Evolutionary conservation across 53 echinoderm and acorn worm species (phyloP), one percentile per base, ranked within the genome.

Genomic region (Holothuria leucospilota): DNA sequence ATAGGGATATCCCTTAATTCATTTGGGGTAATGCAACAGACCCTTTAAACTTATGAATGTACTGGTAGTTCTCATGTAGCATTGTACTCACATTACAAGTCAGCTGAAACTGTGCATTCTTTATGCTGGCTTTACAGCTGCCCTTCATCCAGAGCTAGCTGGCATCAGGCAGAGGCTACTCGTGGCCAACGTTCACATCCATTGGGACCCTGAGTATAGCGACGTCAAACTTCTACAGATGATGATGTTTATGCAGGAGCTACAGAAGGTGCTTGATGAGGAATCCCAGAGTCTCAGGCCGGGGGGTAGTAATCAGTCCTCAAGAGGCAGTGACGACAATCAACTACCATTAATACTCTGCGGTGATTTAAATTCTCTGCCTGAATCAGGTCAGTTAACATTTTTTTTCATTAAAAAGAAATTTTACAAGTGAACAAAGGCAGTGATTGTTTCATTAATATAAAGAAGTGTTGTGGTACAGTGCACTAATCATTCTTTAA

Each of bases 211-310:
- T 3, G 99, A 99, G 79, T 99, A 86, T 86, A 93, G 95, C 25
- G 99, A 99, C 81, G 99, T 99, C 53, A 99, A 99, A 85, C 90
- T 99, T 16, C 92, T 99, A 87, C 99, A 99, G 89, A 99, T 93
- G 71, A 99, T 99, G 89, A 99, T 99, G 99, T 93, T 99, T 75
- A 99, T 99, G 99, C 93, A 93, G 14, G 99, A 99, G 51, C 87
- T 99, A 28, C 94, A 95, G 89, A 95, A 95, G 82, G 90, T 99
- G 29, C 88, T 93, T 20, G 99, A 99, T 39, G 99, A 99, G 68
- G 95, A 95, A 78, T 86, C 92, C 5, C 88, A 90, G 20, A 95
- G 94, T 85, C 95, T 99, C 88, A 90, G 99, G 87, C 99, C 99
- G 12, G 96, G 96, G 13, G 95, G 92, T 15, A 86, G 84, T 21